Evolutionary conservation across 2,888 invertebrate genomes (phyloP).

Genomic region (Drosophila gaucha): DNA sequence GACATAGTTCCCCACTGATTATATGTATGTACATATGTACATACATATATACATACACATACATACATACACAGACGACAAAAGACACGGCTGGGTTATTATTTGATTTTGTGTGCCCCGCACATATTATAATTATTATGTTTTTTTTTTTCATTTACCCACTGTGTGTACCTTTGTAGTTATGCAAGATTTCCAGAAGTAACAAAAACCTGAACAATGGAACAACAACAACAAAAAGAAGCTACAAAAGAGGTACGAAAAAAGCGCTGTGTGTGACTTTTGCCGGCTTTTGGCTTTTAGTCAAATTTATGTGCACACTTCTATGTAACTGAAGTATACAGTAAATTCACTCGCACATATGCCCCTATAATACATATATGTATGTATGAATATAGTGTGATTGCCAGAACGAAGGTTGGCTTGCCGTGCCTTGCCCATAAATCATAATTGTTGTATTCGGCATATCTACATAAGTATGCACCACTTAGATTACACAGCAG

Average conservation of each 20-base stretch:
- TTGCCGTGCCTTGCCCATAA: constrained; percentile 30
- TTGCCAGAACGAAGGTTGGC: constrained; percentile 26
- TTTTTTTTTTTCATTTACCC: constrained; percentile 14
- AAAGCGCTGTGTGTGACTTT: constrained; percentile 57
- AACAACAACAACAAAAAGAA: constrained; percentile 7
- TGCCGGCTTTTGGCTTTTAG: constrained; percentile 52
- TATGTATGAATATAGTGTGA: neutral
- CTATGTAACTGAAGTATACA: constrained; percentile 15
- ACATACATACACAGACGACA: constrained; percentile 5
- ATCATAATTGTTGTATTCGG: constrained; percentile 35
- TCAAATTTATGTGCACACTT: constrained; percentile 42
- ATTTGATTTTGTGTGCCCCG: constrained; percentile 29
- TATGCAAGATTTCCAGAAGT: constrained; percentile 55
- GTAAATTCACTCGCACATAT: constrained; percentile 1
- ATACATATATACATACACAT: neutral
- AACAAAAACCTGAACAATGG: constrained; percentile 52
- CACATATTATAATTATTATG: constrained; percentile 13
- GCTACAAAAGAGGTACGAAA: constrained; percentile 1
- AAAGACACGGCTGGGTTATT: constrained; percentile 19
- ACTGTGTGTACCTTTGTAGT: constrained; percentile 29
- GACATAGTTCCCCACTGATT: neutral
- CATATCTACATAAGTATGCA: constrained; percentile 12
- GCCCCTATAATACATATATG: neutral
- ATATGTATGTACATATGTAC: neutral
- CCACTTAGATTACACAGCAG: constrained; percentile 42